Evolutionary conservation across 2,888 invertebrate genomes (phyloP), one percentile per base, ranked within the genome.

Genomic region (Cosmia trapezina): DNA sequence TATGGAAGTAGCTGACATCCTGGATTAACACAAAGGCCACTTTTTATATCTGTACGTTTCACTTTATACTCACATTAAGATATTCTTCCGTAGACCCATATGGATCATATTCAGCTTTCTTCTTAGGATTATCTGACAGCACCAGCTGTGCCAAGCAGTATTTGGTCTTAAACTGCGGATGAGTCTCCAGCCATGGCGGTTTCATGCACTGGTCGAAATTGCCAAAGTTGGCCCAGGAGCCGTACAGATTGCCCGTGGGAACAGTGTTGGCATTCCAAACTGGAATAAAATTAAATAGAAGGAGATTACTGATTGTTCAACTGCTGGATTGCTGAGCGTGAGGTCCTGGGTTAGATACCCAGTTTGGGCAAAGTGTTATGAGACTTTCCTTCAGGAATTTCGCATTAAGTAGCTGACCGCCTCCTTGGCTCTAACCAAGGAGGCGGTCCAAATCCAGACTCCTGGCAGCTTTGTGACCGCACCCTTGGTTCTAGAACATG

Each of bases 241-340:
- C 87, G 62, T 84, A 85, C 2, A 88, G 74, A 28, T 76, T 78
- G 1, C 85, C 88, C 3, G 56, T 60, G 8, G 88, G 89, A 0
- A 83, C n/a, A 8, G 84, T 81, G 79, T 87, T 88, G 4, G 88
- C 83, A 14, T 88, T 85, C 88, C 88, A 88, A 8, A 85, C 88
- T 88, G 69, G 12, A 61, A 33, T 14, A 8, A 33, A 62, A 33
- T 28, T 8, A 49, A 33, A 12, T 5, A 47, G 12, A n/a, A 19
- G 19, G 22, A 43, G 22, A 43, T 60, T 22, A 60, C 22, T 22
- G 17, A 60, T 22, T 43, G 22, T 8, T 59, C 59, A 12, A n/a
- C 19, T 37, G 59, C 37, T 37, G 14, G n/a, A 37, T 12, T 37
- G 37, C 37, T n/a, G 37, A n/a, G 14, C 8, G 8, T 37, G 7